Base-by-base conservation (phyloP, 2,888 invertebrate species). In the Chironomus tentans region DNA sequence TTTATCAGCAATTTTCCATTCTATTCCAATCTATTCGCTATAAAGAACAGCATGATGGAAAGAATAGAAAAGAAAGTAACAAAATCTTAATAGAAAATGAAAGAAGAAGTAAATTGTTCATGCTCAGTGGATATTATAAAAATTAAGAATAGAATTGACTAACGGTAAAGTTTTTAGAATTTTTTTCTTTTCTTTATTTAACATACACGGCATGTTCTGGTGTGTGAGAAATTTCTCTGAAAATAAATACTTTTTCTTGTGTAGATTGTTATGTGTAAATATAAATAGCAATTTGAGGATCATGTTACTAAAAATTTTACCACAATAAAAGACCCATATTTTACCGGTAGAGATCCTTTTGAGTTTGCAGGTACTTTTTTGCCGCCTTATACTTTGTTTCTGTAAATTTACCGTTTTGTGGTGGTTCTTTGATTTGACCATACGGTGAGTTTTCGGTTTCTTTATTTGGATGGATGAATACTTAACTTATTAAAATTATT, bases 111-210 rank as follows among this genome's bases (percentile, higher is more conserved):
- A 65, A 65, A 56, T 56, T n/a, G n/a, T 21, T 65, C 65, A 65
- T 65, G 65, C 22, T 65, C 65, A 65, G 22, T 65, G 21, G 22
- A 56, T 15, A 56, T 15, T 18, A 38, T 38, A 56, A 56, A n/a
- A 65, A 65, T 22, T 65, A 24, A 65, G 65, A 65, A 65, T 65
- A 65, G 65, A 65, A 65, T 65, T 56, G 56, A 18, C 65, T 65
- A 65, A 65, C 65, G 65, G 65, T 65, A 65, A 18, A 21, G 21
- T 56, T 18, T 56, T 56, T 56, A n/a, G 15, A 56, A 56, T 15
- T 38, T 38, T 10, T 38, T 38, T 38, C 38, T 38, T 0, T 38
- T 38, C 38, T 38, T 38, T 38, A 38, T 38, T 38, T 38, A 38
- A 38, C 38, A 38, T 38, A 2, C 38, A 38, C 38, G 38, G 38